Evolutionary conservation across 2,888 invertebrate genomes (phyloP).

Genomic region (Hydriomena furcata): DNA sequence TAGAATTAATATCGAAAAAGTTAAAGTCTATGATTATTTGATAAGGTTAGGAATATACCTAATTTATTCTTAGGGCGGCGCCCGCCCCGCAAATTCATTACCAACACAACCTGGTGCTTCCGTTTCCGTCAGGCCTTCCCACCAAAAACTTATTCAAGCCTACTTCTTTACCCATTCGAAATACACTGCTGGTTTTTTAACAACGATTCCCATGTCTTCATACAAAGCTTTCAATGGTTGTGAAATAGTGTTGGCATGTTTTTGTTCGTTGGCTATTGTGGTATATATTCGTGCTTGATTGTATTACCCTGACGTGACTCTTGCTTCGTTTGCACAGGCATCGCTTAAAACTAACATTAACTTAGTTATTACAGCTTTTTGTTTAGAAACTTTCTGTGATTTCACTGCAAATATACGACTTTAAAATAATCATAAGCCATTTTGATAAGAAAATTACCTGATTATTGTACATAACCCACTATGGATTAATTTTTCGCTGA

Average conservation of each 20-base stretch:
- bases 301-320: conserved; percentile 68
- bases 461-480: neutral
- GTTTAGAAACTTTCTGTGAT: conserved; percentile 28
- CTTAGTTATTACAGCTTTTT: conserved; percentile 46
- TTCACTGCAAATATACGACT: conserved; percentile 14
- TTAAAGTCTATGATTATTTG: too few species aligned
- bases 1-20: too few species aligned
- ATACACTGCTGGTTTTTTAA: conserved; percentile 43
- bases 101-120: conserved; percentile 75
- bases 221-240: conserved; percentile 5
- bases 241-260: neutral
- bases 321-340: conserved; percentile 69
- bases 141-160: conserved; percentile 44
- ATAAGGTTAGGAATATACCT: conserved; percentile 16
- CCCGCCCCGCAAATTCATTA: conserved; percentile 81
- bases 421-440: conserved; percentile 2
- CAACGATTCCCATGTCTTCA: neutral
- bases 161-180: conserved; percentile 4
- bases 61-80: conserved; percentile 62
- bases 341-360: conserved; percentile 76
- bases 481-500: conserved; percentile 12
- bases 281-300: conserved; percentile 54
- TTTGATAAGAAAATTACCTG: conserved; percentile 6
- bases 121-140: conserved; percentile 61
- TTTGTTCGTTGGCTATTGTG: conserved; percentile 13